Conservation (phyloP, 2,888 invertebrate species). For the Pseudococcus longispinus region DNA sequence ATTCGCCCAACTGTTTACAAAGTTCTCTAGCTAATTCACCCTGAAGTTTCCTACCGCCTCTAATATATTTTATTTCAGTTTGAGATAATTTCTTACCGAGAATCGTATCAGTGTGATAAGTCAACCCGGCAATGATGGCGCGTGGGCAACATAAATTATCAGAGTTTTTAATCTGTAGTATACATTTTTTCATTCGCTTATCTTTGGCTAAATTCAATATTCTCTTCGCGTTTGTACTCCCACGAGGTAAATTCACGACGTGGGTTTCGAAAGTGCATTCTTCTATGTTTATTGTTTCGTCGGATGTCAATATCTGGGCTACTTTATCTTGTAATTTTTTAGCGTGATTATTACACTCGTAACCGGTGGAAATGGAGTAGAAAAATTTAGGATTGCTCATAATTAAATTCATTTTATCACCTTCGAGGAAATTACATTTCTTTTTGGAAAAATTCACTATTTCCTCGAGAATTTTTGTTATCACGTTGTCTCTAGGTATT, state of each 20-base stretch:
- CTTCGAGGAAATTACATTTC: neutral
- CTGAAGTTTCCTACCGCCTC: slow-evolving; percentile 46
- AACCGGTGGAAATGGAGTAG: neutral
- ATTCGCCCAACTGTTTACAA: no score
- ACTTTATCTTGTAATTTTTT: slow-evolving; percentile 30
- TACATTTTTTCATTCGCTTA: slow-evolving; percentile 47
- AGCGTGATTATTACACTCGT: neutral
- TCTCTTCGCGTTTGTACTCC: neutral
- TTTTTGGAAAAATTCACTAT: neutral
- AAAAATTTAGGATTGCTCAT: slow-evolving; percentile 16
- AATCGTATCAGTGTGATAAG: neutral
- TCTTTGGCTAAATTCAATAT: slow-evolving; percentile 47
- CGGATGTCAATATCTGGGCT: neutral
- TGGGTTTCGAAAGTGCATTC: neutral
- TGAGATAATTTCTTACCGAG: neutral
- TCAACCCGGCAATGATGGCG: slow-evolving; percentile 31
- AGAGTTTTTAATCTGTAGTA: slow-evolving; percentile 38
- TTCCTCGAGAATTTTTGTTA: neutral
- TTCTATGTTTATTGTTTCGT: neutral
- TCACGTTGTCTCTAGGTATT: neutral
- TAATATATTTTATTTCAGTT: slow-evolving; percentile 35
- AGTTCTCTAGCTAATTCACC: slow-evolving; percentile 26
- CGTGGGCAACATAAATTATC: slow-evolving; percentile 47
- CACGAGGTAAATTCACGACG: neutral
- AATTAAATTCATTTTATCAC: neutral